Percentiles rank a stretch among this genome's conserved stretches.
These are phyloP conservation scores for Laterallus jamaicensis DNA, from an alignment of 2,113 vertebrate species.

Conservation along the genomic window DNA sequence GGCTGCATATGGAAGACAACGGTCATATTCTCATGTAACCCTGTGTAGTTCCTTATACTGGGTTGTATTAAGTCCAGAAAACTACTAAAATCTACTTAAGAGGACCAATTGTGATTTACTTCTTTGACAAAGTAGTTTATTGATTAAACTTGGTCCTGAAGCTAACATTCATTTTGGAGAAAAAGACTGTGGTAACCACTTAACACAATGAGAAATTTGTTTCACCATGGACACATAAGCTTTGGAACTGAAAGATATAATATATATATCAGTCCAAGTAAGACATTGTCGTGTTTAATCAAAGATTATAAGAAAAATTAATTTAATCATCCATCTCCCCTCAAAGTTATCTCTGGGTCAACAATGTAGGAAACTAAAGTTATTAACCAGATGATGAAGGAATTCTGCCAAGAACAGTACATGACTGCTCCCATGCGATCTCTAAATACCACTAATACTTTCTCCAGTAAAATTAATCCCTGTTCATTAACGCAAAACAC, in stretches of 20 bases:
- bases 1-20: background rate
- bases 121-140: background rate
- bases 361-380: slow-evolving; percentile 46
- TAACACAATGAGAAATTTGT: background rate
- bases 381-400: slow-evolving; percentile 38
- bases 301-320: slow-evolving; percentile 46
- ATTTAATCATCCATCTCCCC: background rate
- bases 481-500: slow-evolving; percentile 30
- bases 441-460: slow-evolving; percentile 42
- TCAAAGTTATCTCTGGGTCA: slow-evolving; percentile 42
- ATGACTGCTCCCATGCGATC: slow-evolving; percentile 16
- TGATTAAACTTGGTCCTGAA: background rate
- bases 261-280: background rate
- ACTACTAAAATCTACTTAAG: background rate
- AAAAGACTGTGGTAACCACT: background rate
- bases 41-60: background rate
- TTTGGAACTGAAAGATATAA: background rate
- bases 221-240: background rate
- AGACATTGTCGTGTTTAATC: background rate
- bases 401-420: slow-evolving; percentile 44
- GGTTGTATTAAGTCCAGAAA: background rate
- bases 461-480: slow-evolving; percentile 41
- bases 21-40: background rate
- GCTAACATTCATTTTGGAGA: background rate
- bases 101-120: background rate